Conservation (phyloP, 2,113 vertebrate genomes). For the Anser cygnoides region DNA sequence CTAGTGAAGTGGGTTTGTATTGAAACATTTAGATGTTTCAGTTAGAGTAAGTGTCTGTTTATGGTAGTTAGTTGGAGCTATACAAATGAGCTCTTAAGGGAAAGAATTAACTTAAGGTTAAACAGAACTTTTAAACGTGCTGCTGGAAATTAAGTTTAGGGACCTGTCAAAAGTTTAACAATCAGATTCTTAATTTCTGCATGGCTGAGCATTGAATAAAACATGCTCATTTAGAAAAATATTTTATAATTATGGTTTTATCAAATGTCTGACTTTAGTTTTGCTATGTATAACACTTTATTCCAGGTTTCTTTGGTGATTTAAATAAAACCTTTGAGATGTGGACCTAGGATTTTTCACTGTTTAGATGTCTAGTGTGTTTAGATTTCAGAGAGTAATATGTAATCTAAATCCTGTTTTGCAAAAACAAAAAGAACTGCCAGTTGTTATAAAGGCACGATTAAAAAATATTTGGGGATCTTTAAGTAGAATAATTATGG, state of each 20-base stretch:
- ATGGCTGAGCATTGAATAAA: background rate
- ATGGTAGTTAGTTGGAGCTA: conserved; percentile 1
- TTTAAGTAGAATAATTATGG: background rate
- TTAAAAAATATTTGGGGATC: background rate
- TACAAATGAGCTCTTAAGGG: conserved; percentile 13
- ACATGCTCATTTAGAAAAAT: background rate
- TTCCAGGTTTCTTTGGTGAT: background rate
- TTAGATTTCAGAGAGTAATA: background rate
- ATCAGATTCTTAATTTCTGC: background rate
- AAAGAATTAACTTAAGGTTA: conserved; percentile 58
- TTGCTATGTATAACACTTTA: background rate
- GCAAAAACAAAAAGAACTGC: background rate
- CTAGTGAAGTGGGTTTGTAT: conserved; percentile 21
- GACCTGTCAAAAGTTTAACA: background rate
- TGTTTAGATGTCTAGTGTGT: background rate
- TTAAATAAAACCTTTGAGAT: background rate
- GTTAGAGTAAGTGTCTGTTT: conserved; percentile 37
- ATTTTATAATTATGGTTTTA: background rate
- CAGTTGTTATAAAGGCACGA: background rate
- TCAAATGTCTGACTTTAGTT: background rate
- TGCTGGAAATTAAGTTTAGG: conserved; percentile 26
- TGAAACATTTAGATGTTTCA: conserved; percentile 30
- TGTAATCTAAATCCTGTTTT: background rate
- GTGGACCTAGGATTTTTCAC: background rate
- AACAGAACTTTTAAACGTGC: conserved; percentile 2